Evolutionary conservation across 2,797 vertebrate genomes (phyloP).

Genomic region (Sitta carolinensis): DNA sequence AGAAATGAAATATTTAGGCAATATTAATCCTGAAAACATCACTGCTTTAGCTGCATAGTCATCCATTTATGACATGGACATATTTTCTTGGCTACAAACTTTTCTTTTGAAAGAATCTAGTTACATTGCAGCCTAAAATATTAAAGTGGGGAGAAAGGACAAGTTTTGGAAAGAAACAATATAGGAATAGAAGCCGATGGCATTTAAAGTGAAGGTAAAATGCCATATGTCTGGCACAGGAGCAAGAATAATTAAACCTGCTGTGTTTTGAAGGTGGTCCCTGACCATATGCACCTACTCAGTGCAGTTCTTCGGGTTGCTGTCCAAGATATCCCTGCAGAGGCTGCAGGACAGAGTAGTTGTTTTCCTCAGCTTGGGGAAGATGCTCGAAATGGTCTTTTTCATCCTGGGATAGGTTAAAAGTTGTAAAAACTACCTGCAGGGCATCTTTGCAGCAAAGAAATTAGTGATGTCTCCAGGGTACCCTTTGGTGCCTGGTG

Average conservation of each 20-base stretch:
- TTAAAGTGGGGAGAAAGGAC: not conserved
- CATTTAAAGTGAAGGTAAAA: constrained; percentile 1
- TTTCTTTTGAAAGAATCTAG: not conserved
- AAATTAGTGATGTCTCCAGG: not conserved
- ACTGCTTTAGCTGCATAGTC: constrained; percentile 1
- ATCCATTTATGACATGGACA: not conserved
- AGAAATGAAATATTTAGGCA: constrained; percentile 48
- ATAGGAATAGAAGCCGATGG: not conserved
- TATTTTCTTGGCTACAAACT: constrained; percentile 1
- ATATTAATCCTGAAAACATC: constrained; percentile 35
- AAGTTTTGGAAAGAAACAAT: not conserved
- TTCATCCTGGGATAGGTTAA: not conserved
- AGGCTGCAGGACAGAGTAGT: not conserved
- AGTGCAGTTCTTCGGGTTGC: not conserved
- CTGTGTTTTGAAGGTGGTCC: not conserved
- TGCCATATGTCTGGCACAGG: not conserved
- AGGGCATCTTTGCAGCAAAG: not conserved
- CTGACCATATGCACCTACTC: not conserved
- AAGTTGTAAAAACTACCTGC: not conserved
- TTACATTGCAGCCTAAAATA: not conserved
- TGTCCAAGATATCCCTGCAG: accelerated
- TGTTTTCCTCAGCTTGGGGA: not conserved
- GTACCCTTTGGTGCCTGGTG: not conserved
- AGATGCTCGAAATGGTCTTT: not conserved
- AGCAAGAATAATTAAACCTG: not conserved